Conservation (phyloP, 2,888 invertebrate species). For the Cheilosia soror region DNA sequence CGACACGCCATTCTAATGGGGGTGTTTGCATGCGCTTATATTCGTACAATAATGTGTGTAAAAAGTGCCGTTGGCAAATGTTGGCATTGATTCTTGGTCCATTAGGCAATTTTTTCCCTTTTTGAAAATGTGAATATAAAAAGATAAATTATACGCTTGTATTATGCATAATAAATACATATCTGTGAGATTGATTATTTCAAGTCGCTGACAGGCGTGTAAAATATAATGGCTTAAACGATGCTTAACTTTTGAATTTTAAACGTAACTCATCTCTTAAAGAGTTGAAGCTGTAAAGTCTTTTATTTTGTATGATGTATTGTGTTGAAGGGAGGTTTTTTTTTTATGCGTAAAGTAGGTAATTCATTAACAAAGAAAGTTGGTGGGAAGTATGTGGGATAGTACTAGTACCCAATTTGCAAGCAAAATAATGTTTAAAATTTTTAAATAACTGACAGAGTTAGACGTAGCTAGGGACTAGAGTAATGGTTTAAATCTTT, state of each 20-base stretch:
- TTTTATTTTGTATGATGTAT: background rate
- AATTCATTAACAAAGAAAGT: background rate
- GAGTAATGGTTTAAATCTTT: too few relatives aligned
- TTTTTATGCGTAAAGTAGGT: background rate
- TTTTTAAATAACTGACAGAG: too few relatives aligned
- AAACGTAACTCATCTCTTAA: background rate
- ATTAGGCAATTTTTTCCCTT: conserved; percentile 46
- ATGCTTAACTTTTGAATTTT: conserved; percentile 9
- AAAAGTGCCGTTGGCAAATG: conserved; percentile 32
- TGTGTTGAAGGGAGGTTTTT: background rate
- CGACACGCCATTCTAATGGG: conserved; percentile 15
- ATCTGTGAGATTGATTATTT: conserved; percentile 44
- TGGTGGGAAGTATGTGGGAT: too few relatives aligned
- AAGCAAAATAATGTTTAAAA: too few relatives aligned
- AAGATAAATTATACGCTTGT: conserved; percentile 12
- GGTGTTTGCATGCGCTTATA: conserved; percentile 22
- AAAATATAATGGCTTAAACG: background rate
- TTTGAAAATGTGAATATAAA: conserved; percentile 6
- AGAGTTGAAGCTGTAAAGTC: background rate
- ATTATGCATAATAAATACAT: conserved; percentile 28
- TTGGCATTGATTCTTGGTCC: conserved; percentile 59
- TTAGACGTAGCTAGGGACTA: too few relatives aligned
- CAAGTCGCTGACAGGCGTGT: background rate
- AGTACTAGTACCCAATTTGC: too few relatives aligned
- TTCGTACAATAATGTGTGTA: conserved; percentile 4